Conservation (phyloP, 2,888 invertebrate genomes). For the Bombyx huttoni region DNA sequence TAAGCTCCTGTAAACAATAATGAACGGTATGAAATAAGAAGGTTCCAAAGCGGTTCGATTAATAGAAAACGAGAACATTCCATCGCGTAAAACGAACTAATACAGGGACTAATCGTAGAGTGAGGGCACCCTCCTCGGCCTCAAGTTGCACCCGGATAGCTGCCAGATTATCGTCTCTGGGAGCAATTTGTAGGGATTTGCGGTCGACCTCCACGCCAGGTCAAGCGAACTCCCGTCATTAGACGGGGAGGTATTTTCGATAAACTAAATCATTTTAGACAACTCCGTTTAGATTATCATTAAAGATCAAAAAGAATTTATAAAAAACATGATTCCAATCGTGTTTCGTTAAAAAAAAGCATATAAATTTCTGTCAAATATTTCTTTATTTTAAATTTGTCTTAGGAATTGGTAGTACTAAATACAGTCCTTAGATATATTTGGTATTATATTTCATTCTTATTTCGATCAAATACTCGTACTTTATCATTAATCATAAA, state of each 20-base stretch:
- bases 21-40: conserved; percentile 41
- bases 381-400: too few species aligned
- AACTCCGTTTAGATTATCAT: background rate
- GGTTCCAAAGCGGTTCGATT: conserved; percentile 36
- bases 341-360: too few species aligned
- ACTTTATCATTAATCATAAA: too few species aligned
- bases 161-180: conserved; percentile 53
- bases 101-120: conserved; percentile 24
- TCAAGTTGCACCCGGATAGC: conserved; percentile 28
- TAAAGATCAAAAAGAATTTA: background rate
- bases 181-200: conserved; percentile 61
- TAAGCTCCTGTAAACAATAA: conserved; percentile 11
- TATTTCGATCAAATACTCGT: too few species aligned
- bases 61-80: conserved; percentile 49
- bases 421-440: too few species aligned
- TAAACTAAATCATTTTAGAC: conserved; percentile 11
- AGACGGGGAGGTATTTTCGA: conserved; percentile 18
- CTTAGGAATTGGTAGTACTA: too few species aligned
- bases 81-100: conserved; percentile 38
- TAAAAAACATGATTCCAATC: too few species aligned
- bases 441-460: too few species aligned
- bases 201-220: conserved; percentile 37
- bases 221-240: conserved; percentile 37
- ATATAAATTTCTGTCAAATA: too few species aligned
- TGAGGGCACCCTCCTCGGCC: conserved; percentile 16